These are phyloP conservation scores for Nasonovia ribisnigri DNA, from an alignment of 2,888 invertebrate species.

Conservation along the genomic window DNA sequence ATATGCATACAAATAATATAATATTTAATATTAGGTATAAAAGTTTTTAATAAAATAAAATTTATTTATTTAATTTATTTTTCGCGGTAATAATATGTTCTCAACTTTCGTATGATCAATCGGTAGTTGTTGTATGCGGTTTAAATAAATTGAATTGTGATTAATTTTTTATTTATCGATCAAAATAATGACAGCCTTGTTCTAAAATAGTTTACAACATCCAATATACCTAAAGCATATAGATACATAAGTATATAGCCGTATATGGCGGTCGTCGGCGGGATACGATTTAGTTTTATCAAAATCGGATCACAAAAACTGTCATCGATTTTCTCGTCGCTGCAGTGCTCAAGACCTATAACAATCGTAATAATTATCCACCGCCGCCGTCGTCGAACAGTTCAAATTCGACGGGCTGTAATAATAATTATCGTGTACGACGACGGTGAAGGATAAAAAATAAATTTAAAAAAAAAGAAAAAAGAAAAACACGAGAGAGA, in stretches of 20 bases:
- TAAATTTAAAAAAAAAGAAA: slow-evolving; percentile 32
- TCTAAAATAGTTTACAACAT: not conserved
- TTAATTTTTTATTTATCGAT: not conserved
- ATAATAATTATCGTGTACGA: slow-evolving; percentile 49
- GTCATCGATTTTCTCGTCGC: not conserved
- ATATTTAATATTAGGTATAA: not conserved
- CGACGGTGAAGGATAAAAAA: slow-evolving; percentile 45
- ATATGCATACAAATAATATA: not conserved
- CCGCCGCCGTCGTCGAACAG: slow-evolving; percentile 5
- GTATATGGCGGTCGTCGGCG: not conserved
- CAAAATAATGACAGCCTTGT: not conserved
- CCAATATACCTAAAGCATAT: not conserved
- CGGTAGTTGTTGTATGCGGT: not conserved
- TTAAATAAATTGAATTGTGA: not conserved
- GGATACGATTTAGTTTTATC: not conserved
- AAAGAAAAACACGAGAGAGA: slow-evolving; percentile 24
- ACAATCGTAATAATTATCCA: slow-evolving; percentile 43
- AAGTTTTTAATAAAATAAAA: not conserved
- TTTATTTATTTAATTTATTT: not conserved
- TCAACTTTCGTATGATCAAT: not conserved
- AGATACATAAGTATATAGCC: not conserved
- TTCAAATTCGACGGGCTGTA: slow-evolving; percentile 48
- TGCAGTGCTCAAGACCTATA: not conserved
- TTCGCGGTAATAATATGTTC: not conserved
- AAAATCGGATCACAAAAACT: not conserved